These are phyloP conservation scores for Chloroclysta siterata DNA, from an alignment of 2,888 invertebrate species.

Conservation along the genomic window DNA sequence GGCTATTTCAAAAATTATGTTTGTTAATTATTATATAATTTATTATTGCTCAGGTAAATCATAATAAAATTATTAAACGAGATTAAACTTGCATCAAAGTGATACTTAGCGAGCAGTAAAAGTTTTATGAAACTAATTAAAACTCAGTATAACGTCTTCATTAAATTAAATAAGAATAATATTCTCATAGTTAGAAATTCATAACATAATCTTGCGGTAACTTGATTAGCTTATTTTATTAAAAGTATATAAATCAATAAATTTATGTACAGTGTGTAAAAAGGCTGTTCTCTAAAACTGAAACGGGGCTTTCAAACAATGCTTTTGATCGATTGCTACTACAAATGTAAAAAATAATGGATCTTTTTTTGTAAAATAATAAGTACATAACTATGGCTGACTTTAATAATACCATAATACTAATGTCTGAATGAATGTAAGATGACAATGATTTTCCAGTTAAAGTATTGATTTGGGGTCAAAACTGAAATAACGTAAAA, in stretches of 20 bases:
- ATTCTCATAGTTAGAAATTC: constrained; percentile 10
- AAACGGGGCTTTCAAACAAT: too few relatives aligned
- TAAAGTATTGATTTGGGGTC: too few relatives aligned
- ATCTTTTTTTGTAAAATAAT: too few relatives aligned
- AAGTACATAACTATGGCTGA: too few relatives aligned
- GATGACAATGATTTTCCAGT: too few relatives aligned
- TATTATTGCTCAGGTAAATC: background rate
- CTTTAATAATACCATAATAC: too few relatives aligned
- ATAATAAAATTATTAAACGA: background rate
- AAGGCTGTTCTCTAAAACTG: too few relatives aligned
- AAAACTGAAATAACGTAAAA: too few relatives aligned
- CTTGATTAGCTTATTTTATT: background rate
- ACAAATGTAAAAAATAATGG: too few relatives aligned
- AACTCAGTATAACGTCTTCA: background rate
- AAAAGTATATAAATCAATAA: background rate
- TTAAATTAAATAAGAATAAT: background rate
- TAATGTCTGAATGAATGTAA: too few relatives aligned
- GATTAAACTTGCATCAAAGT: background rate
- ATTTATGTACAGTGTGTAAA: background rate
- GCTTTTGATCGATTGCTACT: too few relatives aligned
- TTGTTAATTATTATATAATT: background rate
- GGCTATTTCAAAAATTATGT: too few relatives aligned
- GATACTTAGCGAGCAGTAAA: background rate
- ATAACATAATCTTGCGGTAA: constrained; percentile 5
- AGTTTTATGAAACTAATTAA: constrained; percentile 8